Evolutionary conservation across 2,113 vertebrate genomes (phyloP), one percentile per base, ranked within the genome.

Genomic region (Otolemur garnettii): DNA sequence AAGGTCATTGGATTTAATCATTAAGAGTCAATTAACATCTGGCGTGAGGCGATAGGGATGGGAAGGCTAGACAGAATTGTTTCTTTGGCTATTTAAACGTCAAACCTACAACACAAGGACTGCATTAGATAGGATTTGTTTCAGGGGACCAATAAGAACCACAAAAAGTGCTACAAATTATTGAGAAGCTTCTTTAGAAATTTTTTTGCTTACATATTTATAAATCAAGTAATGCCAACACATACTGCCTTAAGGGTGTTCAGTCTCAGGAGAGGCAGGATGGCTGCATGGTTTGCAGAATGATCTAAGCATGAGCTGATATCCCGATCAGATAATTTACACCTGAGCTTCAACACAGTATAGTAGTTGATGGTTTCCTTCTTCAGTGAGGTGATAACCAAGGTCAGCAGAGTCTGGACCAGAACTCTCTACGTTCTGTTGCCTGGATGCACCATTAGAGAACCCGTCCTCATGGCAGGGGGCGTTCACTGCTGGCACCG

Each of bases 1-100:
- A 87, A 66, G 28, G 38, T 69, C 28, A 64, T 75, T 96, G 30
- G 7, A 90, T 94, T 91, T 89, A 55, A 68, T 78, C 89, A 60
- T 19, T 7, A 68, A 77, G 14, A 80, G 57, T 91, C 15, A 18
- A 38, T 85, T 83, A 87, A 60, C 22, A 45, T 85, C 21, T 91
- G 64, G 6, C 22, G 33, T 75, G 81, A 10, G 1, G 5, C 50
- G n/a, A 57, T 71, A 81, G 91, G 60, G n/a, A 74, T 19, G 28
- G 35, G 35, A 69, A 87, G 26, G 9, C 55, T 42, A 17, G 21
- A 69, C 19, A 91, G 42, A 84, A 69, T 50, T 81, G 13, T 59
- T 90, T 64, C 22, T 74, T 90, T 91, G 42, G 50, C 30, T 77
- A 50, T 79, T 71, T 84, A 72, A 88, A 28, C 55, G 68, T 50